These are phyloP conservation scores for Eptatretus atami DNA, from an alignment of 2,797 vertebrate species.

Conservation along the genomic window DNA sequence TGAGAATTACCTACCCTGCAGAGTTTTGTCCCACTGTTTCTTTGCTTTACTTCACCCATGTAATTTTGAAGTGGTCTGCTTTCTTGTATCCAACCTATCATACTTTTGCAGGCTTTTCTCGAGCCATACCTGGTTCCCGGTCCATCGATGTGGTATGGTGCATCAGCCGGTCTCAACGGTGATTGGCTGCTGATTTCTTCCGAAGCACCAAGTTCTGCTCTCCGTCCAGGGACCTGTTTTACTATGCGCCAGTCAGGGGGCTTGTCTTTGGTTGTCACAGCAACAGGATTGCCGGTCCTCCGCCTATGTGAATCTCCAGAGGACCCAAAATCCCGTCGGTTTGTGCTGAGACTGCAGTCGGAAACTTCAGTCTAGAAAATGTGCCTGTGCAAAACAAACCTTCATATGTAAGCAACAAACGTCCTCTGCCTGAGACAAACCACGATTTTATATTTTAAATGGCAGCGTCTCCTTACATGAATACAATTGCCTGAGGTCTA, in stretches of 20 bases:
- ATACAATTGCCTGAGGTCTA: too few relatives aligned
- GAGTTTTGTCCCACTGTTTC: background rate
- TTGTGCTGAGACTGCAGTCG: constrained; percentile 73
- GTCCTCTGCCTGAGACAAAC: too few relatives aligned
- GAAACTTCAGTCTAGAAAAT: constrained; percentile 48
- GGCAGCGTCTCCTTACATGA: too few relatives aligned
- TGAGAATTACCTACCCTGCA: constrained; percentile 10
- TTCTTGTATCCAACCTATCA: background rate
- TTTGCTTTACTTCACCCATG: accelerated
- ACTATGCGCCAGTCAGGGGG: constrained; percentile 41
- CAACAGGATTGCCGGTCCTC: constrained; percentile 51
- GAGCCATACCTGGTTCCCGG: constrained; percentile 54
- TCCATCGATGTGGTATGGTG: constrained; percentile 68
- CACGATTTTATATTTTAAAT: too few relatives aligned
- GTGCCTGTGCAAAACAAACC: too few relatives aligned
- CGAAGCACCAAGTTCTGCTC: constrained; percentile 49
- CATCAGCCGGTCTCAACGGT: constrained; percentile 49
- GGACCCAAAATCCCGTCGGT: constrained; percentile 91
- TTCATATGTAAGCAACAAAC: too few relatives aligned
- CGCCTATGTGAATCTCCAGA: constrained; percentile 68
- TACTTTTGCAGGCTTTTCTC: constrained; percentile 33
- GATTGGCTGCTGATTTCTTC: constrained; percentile 80
- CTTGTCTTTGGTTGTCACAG: constrained; percentile 53
- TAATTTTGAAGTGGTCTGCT: background rate
- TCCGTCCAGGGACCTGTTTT: constrained; percentile 43